Base-by-base conservation (phyloP, 1,140 invertebrate genomes). In the Ptiloglossa arizonensis region DNA sequence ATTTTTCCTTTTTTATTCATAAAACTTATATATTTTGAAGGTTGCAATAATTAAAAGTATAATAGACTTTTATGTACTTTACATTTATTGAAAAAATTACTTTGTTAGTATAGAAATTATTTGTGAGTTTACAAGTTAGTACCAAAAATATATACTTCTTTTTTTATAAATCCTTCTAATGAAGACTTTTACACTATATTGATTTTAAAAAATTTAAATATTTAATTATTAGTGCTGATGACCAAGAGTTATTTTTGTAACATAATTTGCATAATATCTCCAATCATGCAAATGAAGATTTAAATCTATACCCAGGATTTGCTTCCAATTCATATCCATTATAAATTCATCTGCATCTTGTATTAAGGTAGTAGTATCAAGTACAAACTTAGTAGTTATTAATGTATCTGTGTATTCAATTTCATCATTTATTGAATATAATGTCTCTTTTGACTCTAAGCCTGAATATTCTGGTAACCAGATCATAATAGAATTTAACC, bases 381-480 rank as follows among this genome's bases (percentile, higher is more conserved):
- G 56, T n/a, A 76, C 64, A 13, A 69, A 80, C 22, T 83, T 76
- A 15, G 63, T 76, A 56, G 71, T 80, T 19, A 67, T 71, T 13
- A 57, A 69, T 27, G 62, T 66, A 24, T 66, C 77, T 27, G 41
- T 63, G 48, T 76, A 22, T 46, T 87, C 54, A 27, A 76, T 82
- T 17, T 81, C 63, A 32, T 83, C 68, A 1, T 84, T 81, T 35
- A 17, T 46, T 52, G 66, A 29, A 4, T 57, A 35, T 13, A 57
- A 69, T 5, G 29, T 63, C 22, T 44, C 35, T 56, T 77, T 73
- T 15, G 79, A 68, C n/a, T 81, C 68, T 2, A 81, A 78, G 15
- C 63, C 68, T 9, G 91, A 92, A 19, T 90, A 87, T 79, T 91
- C 85, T 5, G 90, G 87, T 56, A 94, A 62, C 93, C 93, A 94